Evolutionary conservation across 2,113 vertebrate species (phyloP).

Genomic region (Oostethus manadensis): DNA sequence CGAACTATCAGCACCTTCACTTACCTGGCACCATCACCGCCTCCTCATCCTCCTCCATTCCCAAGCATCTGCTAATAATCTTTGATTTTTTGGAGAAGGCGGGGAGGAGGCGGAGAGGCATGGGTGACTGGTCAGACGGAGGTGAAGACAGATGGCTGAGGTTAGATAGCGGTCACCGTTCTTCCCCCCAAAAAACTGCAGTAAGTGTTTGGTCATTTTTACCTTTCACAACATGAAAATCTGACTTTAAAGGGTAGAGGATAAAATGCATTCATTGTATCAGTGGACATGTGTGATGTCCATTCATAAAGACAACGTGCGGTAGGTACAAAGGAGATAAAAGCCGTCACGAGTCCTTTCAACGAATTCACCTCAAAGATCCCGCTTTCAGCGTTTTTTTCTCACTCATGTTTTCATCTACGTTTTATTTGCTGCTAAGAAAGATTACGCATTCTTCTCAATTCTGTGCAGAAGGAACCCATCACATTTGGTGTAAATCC

Average conservation of each 20-base stretch:
- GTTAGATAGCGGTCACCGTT: conserved; percentile 12
- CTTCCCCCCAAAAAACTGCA: conserved; percentile 14
- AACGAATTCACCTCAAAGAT: conserved; percentile 42
- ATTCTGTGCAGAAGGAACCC: too few species aligned
- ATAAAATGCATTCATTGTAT: conserved; percentile 23
- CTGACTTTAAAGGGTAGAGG: neutral
- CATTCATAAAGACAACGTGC: conserved; percentile 14
- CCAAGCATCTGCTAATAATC: conserved; percentile 42
- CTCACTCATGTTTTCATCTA: too few species aligned
- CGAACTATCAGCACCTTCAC: conserved; percentile 34
- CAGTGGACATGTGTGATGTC: conserved; percentile 23
- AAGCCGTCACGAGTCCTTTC: conserved; percentile 31
- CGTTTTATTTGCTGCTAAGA: too few species aligned
- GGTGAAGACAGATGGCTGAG: conserved; percentile 26
- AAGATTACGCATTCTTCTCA: too few species aligned
- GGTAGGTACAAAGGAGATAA: conserved; percentile 18
- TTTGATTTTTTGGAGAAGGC: conserved; percentile 7
- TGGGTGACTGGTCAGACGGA: neutral
- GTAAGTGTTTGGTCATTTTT: too few species aligned
- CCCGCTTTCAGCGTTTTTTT: neutral
- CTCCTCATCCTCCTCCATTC: conserved; percentile 42
- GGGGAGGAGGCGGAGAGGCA: neutral
- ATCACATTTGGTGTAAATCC: too few species aligned
- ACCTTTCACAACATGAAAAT: neutral
- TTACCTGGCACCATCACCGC: conserved; percentile 35